phyloP scores from a whole-genome alignment of 53 echinoderm and acorn worm species.

The Apostichopus leukothele region DNA sequence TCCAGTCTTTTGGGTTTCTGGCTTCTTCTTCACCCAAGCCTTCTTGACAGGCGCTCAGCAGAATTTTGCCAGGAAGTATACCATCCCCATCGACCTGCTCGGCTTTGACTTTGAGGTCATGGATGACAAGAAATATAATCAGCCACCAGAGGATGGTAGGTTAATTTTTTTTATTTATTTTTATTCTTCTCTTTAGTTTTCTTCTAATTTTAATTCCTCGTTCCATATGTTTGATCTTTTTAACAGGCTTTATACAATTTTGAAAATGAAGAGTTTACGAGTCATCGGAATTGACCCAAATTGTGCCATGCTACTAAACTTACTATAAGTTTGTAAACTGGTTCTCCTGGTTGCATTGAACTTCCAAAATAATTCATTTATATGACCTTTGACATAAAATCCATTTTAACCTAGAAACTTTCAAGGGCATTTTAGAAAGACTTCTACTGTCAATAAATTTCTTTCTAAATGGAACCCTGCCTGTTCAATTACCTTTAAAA shows the following conservation, averaged over 20 bases:
- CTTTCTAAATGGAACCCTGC: neutral
- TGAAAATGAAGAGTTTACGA: too few relatives aligned
- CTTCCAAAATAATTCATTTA: too few relatives aligned
- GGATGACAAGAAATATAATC: conserved; percentile 93
- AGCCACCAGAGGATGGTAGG: conserved; percentile 88
- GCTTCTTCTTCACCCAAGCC: conserved; percentile 98
- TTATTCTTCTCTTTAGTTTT: neutral
- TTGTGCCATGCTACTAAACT: too few relatives aligned
- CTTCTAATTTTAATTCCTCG: neutral
- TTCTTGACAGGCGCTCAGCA: conserved; percentile 98
- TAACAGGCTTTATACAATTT: too few relatives aligned
- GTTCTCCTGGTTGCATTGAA: too few relatives aligned
- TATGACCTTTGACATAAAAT: too few relatives aligned
- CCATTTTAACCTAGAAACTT: too few relatives aligned
- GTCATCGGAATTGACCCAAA: too few relatives aligned
- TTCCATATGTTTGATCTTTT: too few relatives aligned
- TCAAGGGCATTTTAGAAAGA: too few relatives aligned
- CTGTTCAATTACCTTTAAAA: neutral
- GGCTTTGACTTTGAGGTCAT: conserved; percentile 92
- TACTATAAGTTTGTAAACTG: too few relatives aligned
- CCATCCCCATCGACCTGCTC: conserved; percentile 95
- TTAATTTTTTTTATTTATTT: neutral
- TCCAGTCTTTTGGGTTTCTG: conserved; percentile 96
- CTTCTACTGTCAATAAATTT: too few relatives aligned
- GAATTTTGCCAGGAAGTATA: conserved; percentile 97